These are phyloP conservation scores for Cheilosia grossa DNA, from an alignment of 2,888 invertebrate genomes.

Conservation along the genomic window DNA sequence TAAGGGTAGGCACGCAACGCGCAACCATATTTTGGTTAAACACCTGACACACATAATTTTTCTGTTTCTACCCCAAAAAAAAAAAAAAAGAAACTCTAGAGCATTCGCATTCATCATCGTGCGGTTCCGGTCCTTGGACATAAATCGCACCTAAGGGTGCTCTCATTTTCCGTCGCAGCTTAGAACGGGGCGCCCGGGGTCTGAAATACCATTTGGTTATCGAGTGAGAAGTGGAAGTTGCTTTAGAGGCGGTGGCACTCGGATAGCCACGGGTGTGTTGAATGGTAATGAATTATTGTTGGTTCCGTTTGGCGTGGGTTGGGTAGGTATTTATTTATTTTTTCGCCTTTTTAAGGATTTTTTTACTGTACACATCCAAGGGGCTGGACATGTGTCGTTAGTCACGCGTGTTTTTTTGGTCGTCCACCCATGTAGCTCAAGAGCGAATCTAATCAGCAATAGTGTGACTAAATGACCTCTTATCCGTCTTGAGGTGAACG, in stretches of 20 bases:
- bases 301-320: slow-evolving; percentile 40
- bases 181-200: slow-evolving; percentile 6
- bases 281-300: slow-evolving; percentile 72
- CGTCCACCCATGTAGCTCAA: slow-evolving; percentile 38
- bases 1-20: slow-evolving; percentile 68
- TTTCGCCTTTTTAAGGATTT: slow-evolving; percentile 51
- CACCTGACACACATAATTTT: slow-evolving; percentile 64
- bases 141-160: slow-evolving; percentile 73
- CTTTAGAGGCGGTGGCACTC: slow-evolving; percentile 35
- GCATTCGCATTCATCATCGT: slow-evolving; percentile 63
- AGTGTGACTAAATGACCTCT: slow-evolving; percentile 67
- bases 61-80: slow-evolving; percentile 2
- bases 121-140: slow-evolving; percentile 73
- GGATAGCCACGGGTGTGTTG: slow-evolving; percentile 57
- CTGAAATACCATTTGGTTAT: slow-evolving; percentile 47
- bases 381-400: slow-evolving; percentile 70
- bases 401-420: slow-evolving; percentile 56
- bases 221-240: slow-evolving; percentile 23
- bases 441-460: slow-evolving; percentile 55
- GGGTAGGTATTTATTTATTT: slow-evolving; percentile 27
- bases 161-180: slow-evolving; percentile 44
- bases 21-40: slow-evolving; percentile 69
- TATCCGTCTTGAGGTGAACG: slow-evolving; percentile 55
- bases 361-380: slow-evolving; percentile 38
- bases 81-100: neutral